Percentiles rank a stretch among this genome's conserved stretches.
These are phyloP conservation scores for Sturnira hondurensis DNA, from an alignment of 2,113 vertebrate species.

Conservation along the genomic window DNA sequence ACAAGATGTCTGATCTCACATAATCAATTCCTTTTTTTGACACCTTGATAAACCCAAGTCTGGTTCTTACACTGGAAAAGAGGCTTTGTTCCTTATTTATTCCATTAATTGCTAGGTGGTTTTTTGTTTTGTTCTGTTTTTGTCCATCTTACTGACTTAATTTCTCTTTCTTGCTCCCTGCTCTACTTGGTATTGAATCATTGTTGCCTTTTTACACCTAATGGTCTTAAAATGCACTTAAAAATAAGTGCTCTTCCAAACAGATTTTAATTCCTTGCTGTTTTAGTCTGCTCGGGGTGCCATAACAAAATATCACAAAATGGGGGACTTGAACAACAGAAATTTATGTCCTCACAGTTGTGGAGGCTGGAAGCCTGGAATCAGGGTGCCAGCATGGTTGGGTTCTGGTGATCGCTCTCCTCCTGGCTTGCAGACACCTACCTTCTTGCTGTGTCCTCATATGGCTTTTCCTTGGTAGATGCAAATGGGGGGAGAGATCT, in stretches of 20 bases:
- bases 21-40: not conserved
- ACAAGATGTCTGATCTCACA: not conserved
- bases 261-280: not conserved
- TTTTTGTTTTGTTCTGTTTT: not conserved
- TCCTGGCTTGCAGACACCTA: not conserved
- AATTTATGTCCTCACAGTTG: not conserved
- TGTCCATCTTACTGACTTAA: not conserved
- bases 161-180: conserved; percentile 18
- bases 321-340: not conserved
- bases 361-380: not conserved
- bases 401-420: not conserved
- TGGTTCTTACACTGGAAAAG: not conserved
- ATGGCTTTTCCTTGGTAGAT: not conserved
- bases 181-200: not conserved
- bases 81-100: not conserved
- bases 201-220: not conserved
- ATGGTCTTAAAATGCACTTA: not conserved
- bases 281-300: not conserved
- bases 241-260: not conserved
- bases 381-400: no score
- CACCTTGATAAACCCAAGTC: not conserved
- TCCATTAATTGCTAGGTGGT: not conserved
- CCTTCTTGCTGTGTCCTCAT: not conserved
- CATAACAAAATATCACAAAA: not conserved
- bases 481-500: not conserved